Base-by-base conservation (phyloP, 2,888 invertebrate genomes). In the Nysson spinosus region DNA sequence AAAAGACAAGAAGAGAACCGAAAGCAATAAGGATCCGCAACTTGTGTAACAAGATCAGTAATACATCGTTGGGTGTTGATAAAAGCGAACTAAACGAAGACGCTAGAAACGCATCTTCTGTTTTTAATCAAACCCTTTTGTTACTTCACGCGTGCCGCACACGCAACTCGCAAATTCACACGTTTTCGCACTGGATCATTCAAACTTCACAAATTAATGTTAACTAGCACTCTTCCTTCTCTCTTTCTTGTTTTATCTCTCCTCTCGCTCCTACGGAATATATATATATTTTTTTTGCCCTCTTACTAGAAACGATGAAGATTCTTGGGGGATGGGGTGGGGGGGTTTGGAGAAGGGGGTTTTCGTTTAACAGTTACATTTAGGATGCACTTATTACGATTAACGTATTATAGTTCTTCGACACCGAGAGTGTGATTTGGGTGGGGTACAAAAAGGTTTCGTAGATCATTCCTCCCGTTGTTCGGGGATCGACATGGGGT, bases 321-420 rank as follows among this genome's bases (percentile, higher is more conserved):
- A 58, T 39, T 35, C 40, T 19, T 47, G 63, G 71, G 69, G 69
- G 61, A 61, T 64, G 62, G 64, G 72, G 69, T 61, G 71, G 63
- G n/a, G n/a, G 72, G 72, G 43, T 52, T 69, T 47, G 65, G 75
- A 66, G 65, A 71, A 66, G 69, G 69, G 75, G 75, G 58, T 61
- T 72, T 68, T 56, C 17, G 16, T 32, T 14, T 40, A 75, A 71
- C 71, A 62, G 72, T 77, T 73, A 77, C 67, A 77, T 51, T 75
- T 77, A 77, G 73, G 73, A 73, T 69, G 68, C 77, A 61, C 68
- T 84, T 86, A 84, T 83, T 24, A 85, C 84, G 84, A 83, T 79
- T 78, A 82, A 77, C 66, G 73, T 75, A 68, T 57, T 67, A 52
- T 60, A 47, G 42, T 42, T 65, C 42, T 74, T 75, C 63, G 69